Conservation (phyloP, 2,888 invertebrate genomes). For the Noctuana brunneofusca region DNA sequence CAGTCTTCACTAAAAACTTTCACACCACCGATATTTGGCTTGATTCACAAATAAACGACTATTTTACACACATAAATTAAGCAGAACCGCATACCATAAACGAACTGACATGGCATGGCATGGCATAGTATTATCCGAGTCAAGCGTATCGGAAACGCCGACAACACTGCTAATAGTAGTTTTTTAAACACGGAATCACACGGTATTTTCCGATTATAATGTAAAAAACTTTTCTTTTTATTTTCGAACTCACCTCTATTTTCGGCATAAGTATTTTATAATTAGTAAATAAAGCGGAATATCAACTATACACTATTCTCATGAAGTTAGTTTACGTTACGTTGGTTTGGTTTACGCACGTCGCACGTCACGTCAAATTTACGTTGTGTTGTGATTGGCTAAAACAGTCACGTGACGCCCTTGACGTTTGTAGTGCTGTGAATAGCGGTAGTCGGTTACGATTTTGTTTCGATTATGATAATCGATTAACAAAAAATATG, state of each 20-base stretch:
- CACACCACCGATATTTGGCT: constrained; percentile 62
- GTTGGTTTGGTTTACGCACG: too few relatives aligned
- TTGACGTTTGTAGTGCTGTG: constrained; percentile 59
- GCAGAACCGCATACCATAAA: constrained; percentile 69
- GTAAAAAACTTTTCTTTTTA: constrained; percentile 30
- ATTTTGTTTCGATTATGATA: neutral
- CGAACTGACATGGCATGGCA: constrained; percentile 73
- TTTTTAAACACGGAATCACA: constrained; percentile 38
- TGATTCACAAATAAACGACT: constrained; percentile 57
- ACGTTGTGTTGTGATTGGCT: constrained; percentile 42
- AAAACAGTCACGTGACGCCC: constrained; percentile 58
- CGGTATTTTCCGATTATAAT: constrained; percentile 32
- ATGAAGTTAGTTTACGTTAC: constrained; percentile 60
- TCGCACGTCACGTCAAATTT: constrained; percentile 48
- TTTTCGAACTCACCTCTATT: constrained; percentile 62
- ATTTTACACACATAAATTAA: constrained; percentile 70
- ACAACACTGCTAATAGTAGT: constrained; percentile 50
- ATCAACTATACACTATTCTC: constrained; percentile 59
- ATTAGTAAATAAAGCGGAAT: constrained; percentile 60
- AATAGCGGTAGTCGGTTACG: constrained; percentile 35
- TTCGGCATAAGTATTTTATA: constrained; percentile 54
- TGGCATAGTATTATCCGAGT: constrained; percentile 51
- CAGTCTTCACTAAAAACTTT: constrained; percentile 63
- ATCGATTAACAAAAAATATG: constrained; percentile 4
- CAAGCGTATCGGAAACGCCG: constrained; percentile 62